A percentile compares a stretch with the other conserved stretches of the same genome.
Conservation (phyloP, 2,113 vertebrate genomes). For the Spheniscus mendiculus region DNA sequence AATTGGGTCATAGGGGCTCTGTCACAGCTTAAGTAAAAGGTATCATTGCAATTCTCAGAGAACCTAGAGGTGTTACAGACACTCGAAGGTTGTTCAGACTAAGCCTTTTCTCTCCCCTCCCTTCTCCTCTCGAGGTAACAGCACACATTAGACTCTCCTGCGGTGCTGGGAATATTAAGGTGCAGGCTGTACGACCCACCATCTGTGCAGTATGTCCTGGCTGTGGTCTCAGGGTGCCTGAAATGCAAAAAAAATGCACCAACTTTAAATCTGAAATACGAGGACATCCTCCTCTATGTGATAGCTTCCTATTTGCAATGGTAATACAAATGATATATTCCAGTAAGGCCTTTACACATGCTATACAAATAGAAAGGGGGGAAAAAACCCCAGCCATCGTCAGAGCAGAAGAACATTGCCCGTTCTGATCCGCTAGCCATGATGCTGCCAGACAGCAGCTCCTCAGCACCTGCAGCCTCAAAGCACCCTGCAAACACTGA, state of each 20-base stretch:
- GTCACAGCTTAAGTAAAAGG: background rate
- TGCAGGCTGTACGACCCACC: background rate
- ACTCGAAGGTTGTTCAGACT: background rate
- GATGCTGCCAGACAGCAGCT: background rate
- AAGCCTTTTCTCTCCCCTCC: background rate
- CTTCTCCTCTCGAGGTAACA: background rate
- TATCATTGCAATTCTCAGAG: background rate
- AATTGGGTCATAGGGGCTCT: background rate
- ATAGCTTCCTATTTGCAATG: background rate
- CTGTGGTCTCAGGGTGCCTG: background rate
- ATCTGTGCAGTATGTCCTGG: background rate
- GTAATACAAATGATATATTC: background rate
- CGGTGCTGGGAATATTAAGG: background rate
- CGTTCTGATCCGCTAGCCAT: rapidly evolving
- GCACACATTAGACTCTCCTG: background rate
- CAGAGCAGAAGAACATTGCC: background rate
- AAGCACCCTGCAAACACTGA: background rate
- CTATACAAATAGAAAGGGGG: background rate
- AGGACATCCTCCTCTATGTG: background rate
- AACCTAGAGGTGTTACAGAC: background rate
- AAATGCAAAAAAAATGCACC: background rate
- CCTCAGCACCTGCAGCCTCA: background rate
- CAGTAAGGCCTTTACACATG: background rate
- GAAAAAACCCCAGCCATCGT: rapidly evolving
- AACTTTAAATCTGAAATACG: background rate